phyloP scores from a whole-genome alignment of 2,888 invertebrate species.

The Latrodectus hesperus region DNA sequence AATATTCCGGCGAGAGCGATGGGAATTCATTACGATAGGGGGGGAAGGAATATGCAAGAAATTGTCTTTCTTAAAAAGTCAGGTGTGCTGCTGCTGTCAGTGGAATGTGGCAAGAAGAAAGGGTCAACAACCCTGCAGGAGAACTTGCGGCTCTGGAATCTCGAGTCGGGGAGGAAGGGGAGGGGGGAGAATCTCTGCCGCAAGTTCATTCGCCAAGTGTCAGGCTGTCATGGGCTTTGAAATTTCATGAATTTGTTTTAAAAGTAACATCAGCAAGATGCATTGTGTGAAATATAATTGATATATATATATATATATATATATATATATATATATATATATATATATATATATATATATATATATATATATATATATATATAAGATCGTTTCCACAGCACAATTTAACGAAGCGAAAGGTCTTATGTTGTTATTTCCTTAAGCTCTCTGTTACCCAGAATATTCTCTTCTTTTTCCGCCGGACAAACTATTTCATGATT shows the following conservation, averaged over 20 bases:
- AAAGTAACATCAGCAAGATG: background rate
- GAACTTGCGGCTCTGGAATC: constrained; percentile 65
- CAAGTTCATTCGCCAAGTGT: constrained; percentile 37
- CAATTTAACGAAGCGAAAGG: too few species aligned
- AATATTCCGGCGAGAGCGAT: constrained; percentile 19
- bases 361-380: too few species aligned
- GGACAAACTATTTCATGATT: background rate
- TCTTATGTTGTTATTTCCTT: background rate
- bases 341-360: too few species aligned
- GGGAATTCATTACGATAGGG: constrained; percentile 15
- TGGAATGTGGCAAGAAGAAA: constrained; percentile 60
- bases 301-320: too few species aligned
- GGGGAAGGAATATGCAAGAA: constrained; percentile 8
- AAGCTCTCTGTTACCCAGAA: background rate
- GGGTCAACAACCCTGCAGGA: constrained; percentile 66
- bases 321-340: too few species aligned
- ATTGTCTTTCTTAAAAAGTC: constrained; percentile 60
- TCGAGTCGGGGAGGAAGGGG: constrained; percentile 10
- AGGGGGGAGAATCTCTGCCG: background rate
- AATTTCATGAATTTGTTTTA: too few species aligned
- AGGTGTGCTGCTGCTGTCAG: constrained; percentile 56
- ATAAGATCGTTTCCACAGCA: too few species aligned
- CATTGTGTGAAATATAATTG: background rate
- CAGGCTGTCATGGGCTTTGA: constrained; percentile 2
- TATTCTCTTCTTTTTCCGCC: background rate